Base-by-base conservation (phyloP, 2,888 invertebrate species). In the Amphipoea lucens region DNA sequence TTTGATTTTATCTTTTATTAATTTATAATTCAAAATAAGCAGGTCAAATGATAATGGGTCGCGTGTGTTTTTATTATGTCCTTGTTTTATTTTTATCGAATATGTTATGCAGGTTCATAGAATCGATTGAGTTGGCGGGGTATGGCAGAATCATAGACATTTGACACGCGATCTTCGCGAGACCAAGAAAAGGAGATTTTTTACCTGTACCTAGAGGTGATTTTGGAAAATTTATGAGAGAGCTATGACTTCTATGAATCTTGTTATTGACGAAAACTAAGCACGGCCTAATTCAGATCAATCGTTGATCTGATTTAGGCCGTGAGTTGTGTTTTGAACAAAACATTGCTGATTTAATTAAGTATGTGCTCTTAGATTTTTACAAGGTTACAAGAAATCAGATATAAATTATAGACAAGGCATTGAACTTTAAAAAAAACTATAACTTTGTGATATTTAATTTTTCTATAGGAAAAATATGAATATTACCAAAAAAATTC, bases 1-100 rank as follows among this genome's bases (percentile, higher is more conserved):
- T 62, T 45, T 63, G 29, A 48, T 23, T 48, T 12, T 29, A n/a
- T 17, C 20, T 57, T 57, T 60, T 20, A 40, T 62, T 11, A 23
- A 40, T 54, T 42, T 51, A 20, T 40, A 82, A 4, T 51, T 60
- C n/a, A 57, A 63, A 20, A n/a, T 62, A 82, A 40, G 29, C 63
- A 83, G 83, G 68, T 76, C 69, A 63, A 63, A 81, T 69, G 63
- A n/a, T 63, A 48, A 74, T 82, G 14, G 5, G 0, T 51, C 4
- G 23, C 57, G 42, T 63, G 48, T 70, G 29, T 76, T 76, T 63
- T 67, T 70, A 48, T 45, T 45, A 82, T n/a, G 63, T 69, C 45
- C 60, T 80, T 70, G 65, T 66, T 66, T 83, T 36, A 57, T 70
- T 68, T 62, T 48, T 29, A 72, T 17, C 14, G n/a, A 45, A 29